A percentile compares a stretch with the other conserved stretches of the same genome.
phyloP scores from a whole-genome alignment of 2,113 vertebrate genomes.

The Cyprinodon tularosa region DNA sequence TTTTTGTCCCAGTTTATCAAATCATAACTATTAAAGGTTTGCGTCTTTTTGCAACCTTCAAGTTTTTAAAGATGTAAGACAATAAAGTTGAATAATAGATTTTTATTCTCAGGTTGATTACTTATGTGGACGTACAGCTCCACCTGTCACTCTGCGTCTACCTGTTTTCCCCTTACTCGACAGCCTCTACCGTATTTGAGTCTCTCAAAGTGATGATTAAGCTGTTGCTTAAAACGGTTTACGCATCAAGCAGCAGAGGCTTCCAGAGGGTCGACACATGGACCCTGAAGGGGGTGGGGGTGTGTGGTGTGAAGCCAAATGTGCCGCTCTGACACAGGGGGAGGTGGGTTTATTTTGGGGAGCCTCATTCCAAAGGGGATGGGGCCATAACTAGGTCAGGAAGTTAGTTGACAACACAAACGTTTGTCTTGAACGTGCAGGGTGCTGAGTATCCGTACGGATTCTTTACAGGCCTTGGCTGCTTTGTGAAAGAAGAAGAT shows the following conservation, averaged over 20 bases:
- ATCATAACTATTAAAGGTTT: background rate
- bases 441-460: slow-evolving; percentile 23
- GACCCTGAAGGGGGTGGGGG: slow-evolving; percentile 5
- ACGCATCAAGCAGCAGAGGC: slow-evolving; percentile 57
- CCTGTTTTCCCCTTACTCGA: slow-evolving; percentile 80
- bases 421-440: slow-evolving; percentile 55
- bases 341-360: slow-evolving; percentile 74
- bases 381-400: slow-evolving; percentile 52
- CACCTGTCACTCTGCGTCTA: slow-evolving; percentile 80
- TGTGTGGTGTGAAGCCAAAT: background rate
- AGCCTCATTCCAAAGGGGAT: slow-evolving; percentile 41
- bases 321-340: slow-evolving; percentile 32
- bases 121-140: slow-evolving; percentile 65
- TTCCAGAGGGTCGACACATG: slow-evolving; percentile 54
- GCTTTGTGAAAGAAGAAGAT: slow-evolving; percentile 19
- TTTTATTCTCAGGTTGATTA: slow-evolving; percentile 8
- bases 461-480: slow-evolving; percentile 37
- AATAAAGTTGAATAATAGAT: background rate
- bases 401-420: slow-evolving; percentile 66
- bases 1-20: background rate
- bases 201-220: slow-evolving; percentile 83
- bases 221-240: slow-evolving; percentile 81
- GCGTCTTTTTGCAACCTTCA: background rate
- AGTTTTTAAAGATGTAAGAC: background rate
- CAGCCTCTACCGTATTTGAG: slow-evolving; percentile 80